Conservation (phyloP, 1,140 invertebrate species). For the Cryptotermes secundus region DNA sequence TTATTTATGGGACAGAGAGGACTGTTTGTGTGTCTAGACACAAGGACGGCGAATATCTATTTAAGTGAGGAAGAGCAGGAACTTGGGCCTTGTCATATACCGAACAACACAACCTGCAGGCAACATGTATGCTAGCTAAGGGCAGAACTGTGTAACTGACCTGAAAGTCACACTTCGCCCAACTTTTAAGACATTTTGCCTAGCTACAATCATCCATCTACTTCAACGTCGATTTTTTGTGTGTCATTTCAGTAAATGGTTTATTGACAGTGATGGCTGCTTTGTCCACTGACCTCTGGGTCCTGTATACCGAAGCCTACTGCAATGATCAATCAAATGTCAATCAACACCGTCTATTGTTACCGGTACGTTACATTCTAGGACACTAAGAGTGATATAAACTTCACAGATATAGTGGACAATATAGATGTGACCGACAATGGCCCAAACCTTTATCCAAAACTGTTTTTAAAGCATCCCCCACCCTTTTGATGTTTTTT, state of each 20-base stretch:
- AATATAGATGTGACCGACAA: slow-evolving; percentile 11
- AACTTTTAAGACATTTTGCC: neutral
- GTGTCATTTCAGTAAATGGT: neutral
- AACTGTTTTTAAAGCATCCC: neutral
- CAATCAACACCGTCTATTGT: slow-evolving; percentile 7
- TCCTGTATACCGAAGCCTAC: neutral
- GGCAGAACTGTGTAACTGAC: too few species aligned
- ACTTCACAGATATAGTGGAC: neutral
- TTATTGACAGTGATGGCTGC: slow-evolving; percentile 1
- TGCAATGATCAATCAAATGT: slow-evolving; percentile 17
- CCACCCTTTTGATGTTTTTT: too few species aligned
- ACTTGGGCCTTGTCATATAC: too few species aligned
- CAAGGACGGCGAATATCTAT: too few species aligned
- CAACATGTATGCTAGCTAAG: too few species aligned
- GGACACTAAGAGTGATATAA: neutral
- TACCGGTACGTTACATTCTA: neutral
- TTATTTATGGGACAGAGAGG: too few species aligned
- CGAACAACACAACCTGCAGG: too few species aligned
- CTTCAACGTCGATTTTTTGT: neutral
- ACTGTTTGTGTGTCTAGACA: too few species aligned
- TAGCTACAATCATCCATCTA: neutral
- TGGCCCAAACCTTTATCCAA: neutral
- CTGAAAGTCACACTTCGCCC: neutral
- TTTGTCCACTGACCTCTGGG: neutral
- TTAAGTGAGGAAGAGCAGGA: too few species aligned